Evolutionary conservation across 30 jellyfish, hydroid and myxozoan species (phyloP), one percentile per base, ranked within the genome.

Genomic region (Sanderia malayensis): DNA sequence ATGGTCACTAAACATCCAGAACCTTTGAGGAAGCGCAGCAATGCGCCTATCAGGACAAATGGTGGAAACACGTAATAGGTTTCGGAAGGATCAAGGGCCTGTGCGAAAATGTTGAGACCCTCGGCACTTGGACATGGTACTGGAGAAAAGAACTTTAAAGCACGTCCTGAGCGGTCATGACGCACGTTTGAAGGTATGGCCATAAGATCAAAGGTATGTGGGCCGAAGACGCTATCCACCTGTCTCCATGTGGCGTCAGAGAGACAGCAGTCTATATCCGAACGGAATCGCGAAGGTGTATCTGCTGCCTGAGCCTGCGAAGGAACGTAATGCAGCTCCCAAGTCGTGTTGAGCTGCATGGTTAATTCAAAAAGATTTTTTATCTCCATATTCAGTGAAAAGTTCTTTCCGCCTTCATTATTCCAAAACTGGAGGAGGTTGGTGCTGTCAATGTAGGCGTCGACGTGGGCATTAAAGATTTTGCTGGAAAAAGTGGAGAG

Each of bases 41-140:
- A 58, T 18, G 70, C 1, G 0, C 70, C 70, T 17, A 58, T 58
- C 70, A 58, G 70, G 23, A 4, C 70, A 58, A 58, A 58, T 58
- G 70, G 70, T 7, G 70, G 70, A 31, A 58, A 58, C n/a, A 58
- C 70, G 70, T 58, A 58, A 27, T 17, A 31, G 70, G n/a, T 58
- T 58, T 58, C 70, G 31, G n/a, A 27, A 18, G 70, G 23, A 9
- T 27, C 31, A 27, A 58, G 23, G 23, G 8, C 23, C 23, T 58
- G 70, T 58, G 70, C 70, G 9, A 58, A 58, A 9, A 58, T 31
- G 15, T 41, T 41, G 55, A 41, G 11, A 8, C 11, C 55, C 15
- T 41, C 55, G 15, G 55, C 55, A 6, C 55, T 15, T 15, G 15
- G 11, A 15, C 55, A 41, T 8, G 55, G 55, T 8, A 6, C 8